Conservation (phyloP, 2,797 vertebrate genomes). For the Spinibarbus caldwelli region DNA sequence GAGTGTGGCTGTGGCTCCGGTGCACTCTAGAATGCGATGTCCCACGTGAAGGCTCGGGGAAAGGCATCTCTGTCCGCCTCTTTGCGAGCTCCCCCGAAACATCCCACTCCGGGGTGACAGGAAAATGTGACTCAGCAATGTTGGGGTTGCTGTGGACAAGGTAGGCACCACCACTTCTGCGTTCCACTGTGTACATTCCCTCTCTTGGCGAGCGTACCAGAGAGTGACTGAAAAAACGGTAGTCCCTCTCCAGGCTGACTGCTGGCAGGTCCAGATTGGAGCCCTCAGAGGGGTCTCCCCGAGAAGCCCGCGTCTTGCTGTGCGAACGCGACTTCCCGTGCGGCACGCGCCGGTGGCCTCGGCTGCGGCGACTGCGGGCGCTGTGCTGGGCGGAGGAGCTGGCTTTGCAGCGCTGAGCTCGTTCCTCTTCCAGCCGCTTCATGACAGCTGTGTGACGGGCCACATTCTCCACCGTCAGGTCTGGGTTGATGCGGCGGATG, state of each 20-base stretch:
- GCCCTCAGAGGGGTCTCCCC: constrained; percentile 93
- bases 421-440: constrained; percentile 98
- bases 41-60: constrained; percentile 95
- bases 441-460: constrained; percentile 97
- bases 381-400: constrained; percentile 95
- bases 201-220: constrained; percentile 91
- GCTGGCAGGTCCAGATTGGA: constrained; percentile 90
- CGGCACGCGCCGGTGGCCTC: constrained; percentile 89
- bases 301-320: constrained; percentile 95
- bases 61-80: constrained; percentile 98
- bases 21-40: constrained; percentile 97
- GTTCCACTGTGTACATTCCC: constrained; percentile 95
- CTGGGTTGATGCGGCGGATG: constrained; percentile 97
- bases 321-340: constrained; percentile 97
- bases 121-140: constrained; percentile 94
- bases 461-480: constrained; percentile 98
- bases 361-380: constrained; percentile 90
- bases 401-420: constrained; percentile 92
- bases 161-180: constrained; percentile 86
- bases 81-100: constrained; percentile 98
- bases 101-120: constrained; percentile 98
- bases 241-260: constrained; percentile 87
- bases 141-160: constrained; percentile 94
- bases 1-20: constrained; percentile 99
- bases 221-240: constrained; percentile 94